Percentiles rank a stretch among this genome's conserved stretches.
These are phyloP conservation scores for Metalampra italica DNA, from an alignment of 2,888 invertebrate genomes.

Conservation along the genomic window DNA sequence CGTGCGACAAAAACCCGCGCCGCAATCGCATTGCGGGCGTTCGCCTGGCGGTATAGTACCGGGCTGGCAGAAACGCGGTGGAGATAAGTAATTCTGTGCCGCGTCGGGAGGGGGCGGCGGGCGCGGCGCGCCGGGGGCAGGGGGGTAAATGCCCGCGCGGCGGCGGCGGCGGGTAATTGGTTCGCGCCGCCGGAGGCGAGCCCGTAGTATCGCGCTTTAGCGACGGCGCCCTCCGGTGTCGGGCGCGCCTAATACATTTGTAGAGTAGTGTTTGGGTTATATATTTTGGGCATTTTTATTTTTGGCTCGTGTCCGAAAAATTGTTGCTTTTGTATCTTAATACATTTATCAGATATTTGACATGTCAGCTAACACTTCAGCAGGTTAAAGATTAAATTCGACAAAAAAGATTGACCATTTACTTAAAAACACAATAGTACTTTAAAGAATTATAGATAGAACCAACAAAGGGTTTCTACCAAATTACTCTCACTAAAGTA, in stretches of 20 bases:
- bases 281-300: slow-evolving; percentile 16
- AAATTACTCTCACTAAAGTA: no score
- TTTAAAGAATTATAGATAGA: no score
- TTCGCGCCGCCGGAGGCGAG: slow-evolving; percentile 78
- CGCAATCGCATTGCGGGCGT: slow-evolving; percentile 69
- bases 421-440: no score
- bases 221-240: slow-evolving; percentile 78
- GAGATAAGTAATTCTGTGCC: slow-evolving; percentile 64
- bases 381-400: no score
- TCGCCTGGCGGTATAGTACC: slow-evolving; percentile 69
- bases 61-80: slow-evolving; percentile 41
- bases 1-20: slow-evolving; percentile 39
- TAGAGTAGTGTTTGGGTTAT: slow-evolving; percentile 40
- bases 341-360: no score
- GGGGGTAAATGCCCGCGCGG: slow-evolving; percentile 50
- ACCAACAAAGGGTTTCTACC: no score
- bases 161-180: slow-evolving; percentile 73
- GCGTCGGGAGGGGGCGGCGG: slow-evolving; percentile 33
- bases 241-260: slow-evolving; percentile 41
- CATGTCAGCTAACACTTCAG: no score
- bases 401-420: no score
- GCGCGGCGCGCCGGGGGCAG: slow-evolving; percentile 27
- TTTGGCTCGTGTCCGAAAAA: no score
- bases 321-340: no score
- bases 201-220: slow-evolving; percentile 78